phyloP scores from a whole-genome alignment of 1,140 invertebrate genomes.

The Oryctes rhinoceros region DNA sequence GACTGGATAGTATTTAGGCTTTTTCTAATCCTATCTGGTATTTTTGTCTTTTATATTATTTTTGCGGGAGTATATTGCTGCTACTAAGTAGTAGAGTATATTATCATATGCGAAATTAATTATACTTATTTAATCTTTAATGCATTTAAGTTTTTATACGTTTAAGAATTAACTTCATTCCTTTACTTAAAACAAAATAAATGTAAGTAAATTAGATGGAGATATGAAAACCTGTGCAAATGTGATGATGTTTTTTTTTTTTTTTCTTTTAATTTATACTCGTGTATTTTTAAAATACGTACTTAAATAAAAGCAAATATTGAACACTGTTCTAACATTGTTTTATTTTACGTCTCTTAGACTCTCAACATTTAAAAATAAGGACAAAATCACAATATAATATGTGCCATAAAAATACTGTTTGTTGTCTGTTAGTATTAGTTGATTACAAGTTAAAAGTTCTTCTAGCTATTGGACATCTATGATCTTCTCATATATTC shows the following conservation, averaged over 20 bases:
- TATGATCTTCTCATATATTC: too few relatives aligned
- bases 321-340: not conserved
- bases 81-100: constrained; percentile 39
- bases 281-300: not conserved
- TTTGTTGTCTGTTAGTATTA: too few relatives aligned
- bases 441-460: too few relatives aligned
- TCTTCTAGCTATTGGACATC: too few relatives aligned
- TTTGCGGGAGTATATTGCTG: constrained; percentile 22
- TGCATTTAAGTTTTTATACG: constrained; percentile 30
- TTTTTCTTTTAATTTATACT: not conserved
- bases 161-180: not conserved
- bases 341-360: not conserved
- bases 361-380: too few relatives aligned
- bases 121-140: constrained; percentile 19
- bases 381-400: too few relatives aligned
- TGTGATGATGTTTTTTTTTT: not conserved
- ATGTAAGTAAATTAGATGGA: not conserved
- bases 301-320: constrained; percentile 22
- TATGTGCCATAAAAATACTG: too few relatives aligned
- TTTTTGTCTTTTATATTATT: constrained; percentile 23
- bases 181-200: not conserved
- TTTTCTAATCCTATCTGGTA: constrained; percentile 28
- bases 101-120: not conserved
- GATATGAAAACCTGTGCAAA: not conserved
- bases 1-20: constrained; percentile 21